Evolutionary conservation across 2,797 vertebrate species (phyloP).

Genomic region (Esox lucius): DNA sequence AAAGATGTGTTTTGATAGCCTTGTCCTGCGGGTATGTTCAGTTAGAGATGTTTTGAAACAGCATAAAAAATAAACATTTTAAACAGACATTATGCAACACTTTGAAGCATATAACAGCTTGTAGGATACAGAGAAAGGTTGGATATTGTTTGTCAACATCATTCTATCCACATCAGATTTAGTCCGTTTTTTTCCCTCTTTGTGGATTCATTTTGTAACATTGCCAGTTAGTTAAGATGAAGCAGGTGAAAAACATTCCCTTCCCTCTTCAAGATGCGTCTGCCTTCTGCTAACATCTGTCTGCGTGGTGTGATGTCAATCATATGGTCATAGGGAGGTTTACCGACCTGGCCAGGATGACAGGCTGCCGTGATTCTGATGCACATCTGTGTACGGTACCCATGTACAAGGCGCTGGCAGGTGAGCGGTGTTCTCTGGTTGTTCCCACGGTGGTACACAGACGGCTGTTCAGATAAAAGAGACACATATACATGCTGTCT

Average conservation of each 20-base stretch:
- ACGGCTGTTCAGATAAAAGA: slow-evolving; percentile 38
- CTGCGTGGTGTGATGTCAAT: slow-evolving; percentile 9
- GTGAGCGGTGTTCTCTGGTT: slow-evolving; percentile 56
- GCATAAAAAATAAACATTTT: not conserved
- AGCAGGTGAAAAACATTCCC: not conserved
- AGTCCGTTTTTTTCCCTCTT: not conserved
- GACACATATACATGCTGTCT: slow-evolving; percentile 67
- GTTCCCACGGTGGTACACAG: slow-evolving; percentile 61
- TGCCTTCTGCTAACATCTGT: not conserved
- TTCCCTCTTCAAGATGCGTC: not conserved
- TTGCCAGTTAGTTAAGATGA: not conserved
- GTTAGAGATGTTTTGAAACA: not conserved
- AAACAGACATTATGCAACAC: not conserved
- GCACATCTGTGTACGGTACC: slow-evolving; percentile 19
- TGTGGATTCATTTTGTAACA: not conserved
- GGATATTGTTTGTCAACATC: not conserved
- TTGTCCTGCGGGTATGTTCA: not conserved
- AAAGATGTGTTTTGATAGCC: slow-evolving; percentile 17
- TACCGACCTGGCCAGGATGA: slow-evolving; percentile 49
- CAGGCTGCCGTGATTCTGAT: slow-evolving; percentile 48
- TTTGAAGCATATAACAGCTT: not conserved
- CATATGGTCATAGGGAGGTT: slow-evolving; percentile 25
- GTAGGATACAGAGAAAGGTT: not conserved
- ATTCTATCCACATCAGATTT: not conserved
- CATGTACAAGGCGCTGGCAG: slow-evolving; percentile 61